Evolutionary conservation across 2,888 invertebrate genomes (phyloP).

Genomic region (Microctonus aethiopoides): DNA sequence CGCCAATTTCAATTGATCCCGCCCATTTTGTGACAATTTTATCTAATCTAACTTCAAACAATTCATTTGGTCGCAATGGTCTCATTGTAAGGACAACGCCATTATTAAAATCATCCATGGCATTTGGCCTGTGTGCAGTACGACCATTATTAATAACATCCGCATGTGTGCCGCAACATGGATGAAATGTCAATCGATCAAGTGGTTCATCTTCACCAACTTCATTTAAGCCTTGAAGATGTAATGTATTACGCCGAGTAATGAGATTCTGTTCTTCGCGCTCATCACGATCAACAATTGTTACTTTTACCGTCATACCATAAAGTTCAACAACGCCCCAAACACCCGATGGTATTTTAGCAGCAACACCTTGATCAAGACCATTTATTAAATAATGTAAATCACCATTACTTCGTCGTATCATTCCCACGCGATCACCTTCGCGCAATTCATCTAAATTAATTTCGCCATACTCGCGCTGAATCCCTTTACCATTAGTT

Average conservation of each 20-base stretch:
- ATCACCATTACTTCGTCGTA: conserved; percentile 84
- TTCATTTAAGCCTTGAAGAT: conserved; percentile 66
- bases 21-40: conserved; percentile 95
- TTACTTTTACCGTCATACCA: conserved; percentile 92
- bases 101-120: conserved; percentile 93
- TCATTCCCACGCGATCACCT: conserved; percentile 93
- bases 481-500: conserved; percentile 95
- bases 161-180: conserved; percentile 91
- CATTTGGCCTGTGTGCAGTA: conserved; percentile 92
- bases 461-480: conserved; percentile 91
- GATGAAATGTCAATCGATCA: conserved; percentile 87
- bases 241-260: conserved; percentile 74
- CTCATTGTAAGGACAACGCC: conserved; percentile 91
- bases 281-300: conserved; percentile 86
- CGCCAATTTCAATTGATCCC: conserved; percentile 93
- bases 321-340: conserved; percentile 97
- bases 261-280: conserved; percentile 81
- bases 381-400: conserved; percentile 95
- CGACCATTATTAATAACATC: conserved; percentile 90
- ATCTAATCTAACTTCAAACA: conserved; percentile 93
- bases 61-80: conserved; percentile 85
- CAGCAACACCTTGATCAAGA: conserved; percentile 91
- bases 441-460: conserved; percentile 93
- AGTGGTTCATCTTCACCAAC: conserved; percentile 61
- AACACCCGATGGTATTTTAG: conserved; percentile 81